Evolutionary conservation across 2,797 vertebrate species (phyloP), one percentile per base, ranked within the genome.

Genomic region (Adelosebastes latens): DNA sequence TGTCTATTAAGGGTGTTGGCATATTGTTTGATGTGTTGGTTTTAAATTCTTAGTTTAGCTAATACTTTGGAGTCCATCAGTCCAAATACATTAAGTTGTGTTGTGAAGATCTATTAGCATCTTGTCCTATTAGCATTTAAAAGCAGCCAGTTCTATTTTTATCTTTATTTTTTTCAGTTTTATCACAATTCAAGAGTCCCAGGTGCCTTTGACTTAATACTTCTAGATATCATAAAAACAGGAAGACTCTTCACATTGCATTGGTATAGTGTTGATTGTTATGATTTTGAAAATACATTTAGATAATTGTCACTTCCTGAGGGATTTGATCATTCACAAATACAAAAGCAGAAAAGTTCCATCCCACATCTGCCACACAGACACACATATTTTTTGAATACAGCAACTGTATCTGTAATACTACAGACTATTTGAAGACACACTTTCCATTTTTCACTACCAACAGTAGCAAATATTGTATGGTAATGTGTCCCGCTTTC

Each of bases 11-110:
- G 24, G 18, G 3, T 49, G 53, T 13, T 77, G 78, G 53, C 46
- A 83, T 18, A 62, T 53, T 66, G 53, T 85, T 65, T 89, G 75
- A 82, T 66, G 65, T 60, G 22, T 61, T 67, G 31, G 46, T 77
- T 78, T 86, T 69, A 55, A 56, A 80, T 53, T 34, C 39, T 34
- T 53, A 75, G 24, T 62, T 64, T 55, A 62, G 53, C 32, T 13
- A 42, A 60, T 24, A 22, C 53, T 46, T 75, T 56, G n/a, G 18
- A 66, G 55, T 69, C 20, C 49, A 53, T 53, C 49, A 53, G n/a
- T 22, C 39, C 46, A 84, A 63, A 78, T 58, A 49, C 25, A 79
- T 69, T 29, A 69, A n/a, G 13, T 24, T 32, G 56, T 63, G 25
- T 25, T 58, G 42, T 53, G 61, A 81, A 56, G 68, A 46, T 67